phyloP scores from a whole-genome alignment of 2,113 vertebrate species.

The Peromyscus californicus region DNA sequence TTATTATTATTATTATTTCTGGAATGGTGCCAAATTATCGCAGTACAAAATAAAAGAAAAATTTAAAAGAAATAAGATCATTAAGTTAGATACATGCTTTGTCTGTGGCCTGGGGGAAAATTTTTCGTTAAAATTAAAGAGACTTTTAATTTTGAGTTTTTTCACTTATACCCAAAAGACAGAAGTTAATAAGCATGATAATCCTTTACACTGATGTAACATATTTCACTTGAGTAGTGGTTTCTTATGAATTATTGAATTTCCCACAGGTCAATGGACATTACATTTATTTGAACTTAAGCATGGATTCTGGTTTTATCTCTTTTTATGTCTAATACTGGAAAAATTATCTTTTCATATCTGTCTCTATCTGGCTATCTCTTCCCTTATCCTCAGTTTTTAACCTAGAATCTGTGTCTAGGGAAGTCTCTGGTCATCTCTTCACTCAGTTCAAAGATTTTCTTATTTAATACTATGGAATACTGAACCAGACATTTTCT shows the following conservation, averaged over 20 bases:
- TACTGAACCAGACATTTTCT: not conserved
- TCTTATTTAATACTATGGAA: not conserved
- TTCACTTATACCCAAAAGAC: not conserved
- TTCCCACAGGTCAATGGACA: not conserved
- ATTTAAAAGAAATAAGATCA: slow-evolving; percentile 29
- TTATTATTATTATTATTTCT: not conserved
- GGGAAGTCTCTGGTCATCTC: not conserved
- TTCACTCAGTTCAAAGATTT: not conserved
- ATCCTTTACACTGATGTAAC: not conserved
- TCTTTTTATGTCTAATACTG: not conserved
- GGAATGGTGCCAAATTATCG: slow-evolving; percentile 34
- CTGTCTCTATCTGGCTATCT: not conserved
- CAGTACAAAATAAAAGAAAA: slow-evolving; percentile 18
- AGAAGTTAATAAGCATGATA: slow-evolving; percentile 9
- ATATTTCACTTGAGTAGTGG: not conserved
- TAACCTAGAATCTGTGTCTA: not conserved
- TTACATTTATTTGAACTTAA: not conserved
- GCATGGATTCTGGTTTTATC: not conserved
- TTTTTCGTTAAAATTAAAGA: slow-evolving; percentile 37
- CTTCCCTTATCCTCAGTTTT: not conserved
- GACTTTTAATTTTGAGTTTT: not conserved
- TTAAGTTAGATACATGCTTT: slow-evolving; percentile 29
- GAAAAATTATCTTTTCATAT: not conserved
- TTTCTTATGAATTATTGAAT: not conserved
- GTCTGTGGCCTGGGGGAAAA: not conserved